A percentile compares a stretch with the other conserved stretches of the same genome.
phyloP scores from a whole-genome alignment of 2,888 invertebrate genomes.

The Acleris holmiana region DNA sequence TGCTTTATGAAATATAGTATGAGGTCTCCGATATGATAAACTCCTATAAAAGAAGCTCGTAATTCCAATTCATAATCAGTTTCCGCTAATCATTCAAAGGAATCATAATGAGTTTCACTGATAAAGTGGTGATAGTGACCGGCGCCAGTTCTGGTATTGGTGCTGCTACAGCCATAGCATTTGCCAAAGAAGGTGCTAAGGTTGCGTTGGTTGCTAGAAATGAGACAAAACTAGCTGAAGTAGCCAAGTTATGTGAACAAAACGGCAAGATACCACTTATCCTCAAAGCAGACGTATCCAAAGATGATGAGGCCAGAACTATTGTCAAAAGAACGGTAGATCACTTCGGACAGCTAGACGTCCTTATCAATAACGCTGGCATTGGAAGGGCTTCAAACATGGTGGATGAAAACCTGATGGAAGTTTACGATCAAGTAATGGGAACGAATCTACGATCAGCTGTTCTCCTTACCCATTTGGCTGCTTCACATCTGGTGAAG shows the following conservation, averaged over 20 bases:
- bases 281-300: constrained; percentile 28
- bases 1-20: too few species aligned
- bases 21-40: background rate
- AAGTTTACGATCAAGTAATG: constrained; percentile 34
- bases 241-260: constrained; percentile 19
- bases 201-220: constrained; percentile 30
- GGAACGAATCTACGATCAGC: constrained; percentile 36
- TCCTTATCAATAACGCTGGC: constrained; percentile 36
- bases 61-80: background rate
- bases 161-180: constrained; percentile 24
- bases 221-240: constrained; percentile 14
- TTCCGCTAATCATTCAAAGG: background rate
- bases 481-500: constrained; percentile 37
- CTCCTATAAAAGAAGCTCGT: constrained; percentile 1
- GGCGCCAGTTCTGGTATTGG: constrained; percentile 36
- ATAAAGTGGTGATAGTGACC: constrained; percentile 35
- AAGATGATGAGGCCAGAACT: constrained; percentile 30
- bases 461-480: constrained; percentile 29
- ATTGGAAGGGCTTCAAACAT: constrained; percentile 12
- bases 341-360: constrained; percentile 29
- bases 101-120: constrained; percentile 28
- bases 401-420: constrained; percentile 16
- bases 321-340: constrained; percentile 29
- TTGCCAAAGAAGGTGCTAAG: constrained; percentile 30
- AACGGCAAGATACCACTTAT: constrained; percentile 2